Evolutionary conservation across 2,888 invertebrate genomes (phyloP).

Genomic region (Chrysotoxum bicinctum): DNA sequence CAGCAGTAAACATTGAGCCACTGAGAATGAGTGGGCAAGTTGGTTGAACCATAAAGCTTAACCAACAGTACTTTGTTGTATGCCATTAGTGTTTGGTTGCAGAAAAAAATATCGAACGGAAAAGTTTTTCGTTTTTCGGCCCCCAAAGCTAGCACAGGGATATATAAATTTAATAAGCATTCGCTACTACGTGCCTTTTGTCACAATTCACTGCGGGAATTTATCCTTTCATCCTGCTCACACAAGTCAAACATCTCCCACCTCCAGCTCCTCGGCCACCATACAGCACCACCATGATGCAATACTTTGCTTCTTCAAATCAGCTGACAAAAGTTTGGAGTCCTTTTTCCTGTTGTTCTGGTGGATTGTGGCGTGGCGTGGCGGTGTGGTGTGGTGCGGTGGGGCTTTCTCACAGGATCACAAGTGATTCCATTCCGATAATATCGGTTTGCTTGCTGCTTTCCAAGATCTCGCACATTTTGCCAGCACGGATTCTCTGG

Average conservation of each 20-base stretch:
- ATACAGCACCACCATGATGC: not conserved
- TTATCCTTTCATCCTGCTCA: slow-evolving; percentile 42
- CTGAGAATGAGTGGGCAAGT: slow-evolving; percentile 26
- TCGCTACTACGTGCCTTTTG: slow-evolving; percentile 64
- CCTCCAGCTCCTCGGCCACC: not conserved
- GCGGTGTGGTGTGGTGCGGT: too few relatives aligned
- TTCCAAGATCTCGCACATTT: slow-evolving; percentile 41
- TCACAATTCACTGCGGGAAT: slow-evolving; percentile 60
- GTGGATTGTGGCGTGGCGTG: too few relatives aligned
- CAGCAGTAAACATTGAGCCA: slow-evolving; percentile 28
- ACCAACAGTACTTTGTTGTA: slow-evolving; percentile 66
- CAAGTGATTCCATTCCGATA: slow-evolving; percentile 42
- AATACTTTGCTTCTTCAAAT: slow-evolving; percentile 34
- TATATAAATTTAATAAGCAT: slow-evolving; percentile 68
- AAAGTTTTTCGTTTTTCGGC: slow-evolving; percentile 54
- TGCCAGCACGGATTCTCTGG: too few relatives aligned
- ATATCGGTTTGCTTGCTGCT: slow-evolving; percentile 49
- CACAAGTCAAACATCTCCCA: slow-evolving; percentile 15
- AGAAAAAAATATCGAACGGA: slow-evolving; percentile 21
- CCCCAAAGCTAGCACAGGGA: slow-evolving; percentile 10
- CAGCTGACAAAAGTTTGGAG: slow-evolving; percentile 28
- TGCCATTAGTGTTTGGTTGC: slow-evolving; percentile 62
- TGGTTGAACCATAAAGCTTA: slow-evolving; percentile 61
- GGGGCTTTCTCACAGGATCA: slow-evolving; percentile 30
- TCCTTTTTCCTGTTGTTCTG: not conserved